phyloP scores from a whole-genome alignment of 2,888 invertebrate genomes.

The Watsonalla cultraria region DNA sequence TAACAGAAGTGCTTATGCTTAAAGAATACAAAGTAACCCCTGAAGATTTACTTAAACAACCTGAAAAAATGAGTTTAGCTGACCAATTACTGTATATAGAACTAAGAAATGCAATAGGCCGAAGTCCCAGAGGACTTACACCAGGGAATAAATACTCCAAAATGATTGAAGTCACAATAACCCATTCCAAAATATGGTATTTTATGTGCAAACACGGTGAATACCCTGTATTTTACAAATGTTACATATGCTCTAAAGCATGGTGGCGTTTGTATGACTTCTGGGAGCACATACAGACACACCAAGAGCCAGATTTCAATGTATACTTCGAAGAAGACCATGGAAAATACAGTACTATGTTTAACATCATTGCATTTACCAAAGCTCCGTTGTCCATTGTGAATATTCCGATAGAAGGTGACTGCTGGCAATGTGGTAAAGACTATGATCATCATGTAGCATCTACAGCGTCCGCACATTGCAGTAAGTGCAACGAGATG shows the following conservation, averaged over 20 bases:
- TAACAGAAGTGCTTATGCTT: too few species aligned
- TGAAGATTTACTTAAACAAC: neutral
- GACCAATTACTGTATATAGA: neutral
- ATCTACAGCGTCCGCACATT: conserved; percentile 11
- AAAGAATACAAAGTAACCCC: neutral
- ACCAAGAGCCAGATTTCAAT: neutral
- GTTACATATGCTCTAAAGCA: conserved; percentile 35
- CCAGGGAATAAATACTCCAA: conserved; percentile 4
- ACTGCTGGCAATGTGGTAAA: conserved; percentile 38
- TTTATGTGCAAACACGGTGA: conserved; percentile 11
- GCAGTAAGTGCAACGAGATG: conserved; percentile 15
- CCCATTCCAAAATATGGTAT: conserved; percentile 26
- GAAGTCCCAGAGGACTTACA: neutral
- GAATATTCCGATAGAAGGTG: conserved; percentile 15
- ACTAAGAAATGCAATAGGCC: neutral
- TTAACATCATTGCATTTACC: conserved; percentile 21
- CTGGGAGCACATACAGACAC: conserved; percentile 26
- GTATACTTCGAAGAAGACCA: conserved; percentile 13
- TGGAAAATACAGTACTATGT: conserved; percentile 16
- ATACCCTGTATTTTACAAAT: conserved; percentile 42
- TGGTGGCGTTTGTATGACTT: conserved; percentile 48
- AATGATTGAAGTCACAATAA: conserved; percentile 19
- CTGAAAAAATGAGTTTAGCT: neutral
- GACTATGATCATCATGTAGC: conserved; percentile 8
- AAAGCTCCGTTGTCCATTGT: rapidly evolving